These are phyloP conservation scores for Iselma pallidipennis DNA, from an alignment of 2,888 invertebrate species.

Conservation along the genomic window DNA sequence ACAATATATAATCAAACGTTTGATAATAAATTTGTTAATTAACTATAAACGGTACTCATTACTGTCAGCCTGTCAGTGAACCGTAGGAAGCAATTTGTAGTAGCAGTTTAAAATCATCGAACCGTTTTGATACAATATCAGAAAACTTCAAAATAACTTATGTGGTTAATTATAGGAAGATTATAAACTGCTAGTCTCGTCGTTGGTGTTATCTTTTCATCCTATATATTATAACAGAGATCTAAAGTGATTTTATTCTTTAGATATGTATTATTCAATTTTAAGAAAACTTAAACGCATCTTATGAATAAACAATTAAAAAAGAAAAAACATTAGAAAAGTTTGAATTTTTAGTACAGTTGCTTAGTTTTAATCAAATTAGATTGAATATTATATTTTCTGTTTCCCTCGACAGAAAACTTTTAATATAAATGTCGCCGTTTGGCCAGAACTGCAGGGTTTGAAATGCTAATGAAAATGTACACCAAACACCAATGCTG, in stretches of 20 bases:
- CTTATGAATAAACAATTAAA: conserved; percentile 17
- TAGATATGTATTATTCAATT: background rate
- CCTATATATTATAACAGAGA: too few relatives aligned
- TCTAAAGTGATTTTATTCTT: too few relatives aligned
- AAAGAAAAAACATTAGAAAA: conserved; percentile 7
- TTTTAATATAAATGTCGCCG: conserved; percentile 35
- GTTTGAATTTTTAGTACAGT: conserved; percentile 19
- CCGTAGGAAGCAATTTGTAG: conserved; percentile 16
- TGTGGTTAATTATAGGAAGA: conserved; percentile 15
- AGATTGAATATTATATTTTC: conserved; percentile 33
- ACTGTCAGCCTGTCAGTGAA: conserved; percentile 18
- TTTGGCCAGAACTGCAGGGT: conserved; percentile 29
- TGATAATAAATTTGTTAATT: conserved; percentile 17
- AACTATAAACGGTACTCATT: conserved; percentile 15
- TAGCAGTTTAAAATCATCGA: conserved; percentile 11
- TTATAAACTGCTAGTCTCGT: conserved; percentile 20
- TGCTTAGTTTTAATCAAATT: conserved; percentile 13
- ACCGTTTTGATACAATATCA: conserved; percentile 9
- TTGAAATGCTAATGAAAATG: conserved; percentile 40
- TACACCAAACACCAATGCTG: conserved; percentile 33
- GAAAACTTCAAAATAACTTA: conserved; percentile 17
- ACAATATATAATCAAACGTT: background rate
- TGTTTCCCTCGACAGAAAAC: conserved; percentile 26
- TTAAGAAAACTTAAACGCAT: background rate
- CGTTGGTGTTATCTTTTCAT: too few relatives aligned